Evolutionary conservation across 2,797 vertebrate genomes (phyloP), one percentile per base, ranked within the genome.

Genomic region (Centroberyx gerrardi): DNA sequence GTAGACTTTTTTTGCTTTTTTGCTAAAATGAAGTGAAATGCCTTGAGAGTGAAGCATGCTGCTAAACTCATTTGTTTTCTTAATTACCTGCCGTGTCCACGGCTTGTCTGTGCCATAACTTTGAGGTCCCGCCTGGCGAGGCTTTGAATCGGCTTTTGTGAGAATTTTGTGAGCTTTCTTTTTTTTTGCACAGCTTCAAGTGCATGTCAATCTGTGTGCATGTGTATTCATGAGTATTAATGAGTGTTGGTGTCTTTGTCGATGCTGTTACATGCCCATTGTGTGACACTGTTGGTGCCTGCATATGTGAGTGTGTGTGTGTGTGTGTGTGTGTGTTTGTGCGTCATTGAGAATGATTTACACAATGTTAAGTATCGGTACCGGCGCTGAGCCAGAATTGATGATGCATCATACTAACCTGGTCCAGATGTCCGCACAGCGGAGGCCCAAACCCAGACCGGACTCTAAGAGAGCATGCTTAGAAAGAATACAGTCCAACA

Each of bases 11-110:
- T 68, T 54, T 27, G 17, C 13, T 33, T 61, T 56, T 18, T 69
- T 13, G 46, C 36, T 59, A 66, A 87, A 80, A 82, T 78, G 22
- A 83, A 85, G 68, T 62, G 68, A 83, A 84, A 88, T 68, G 68
- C 68, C 65, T 72, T 33, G 62, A n/a, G 83, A 88, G 70, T 33
- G 62, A 42, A 72, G 61, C 87, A 70, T 72, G 85, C 82, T 89
- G 88, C 85, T 85, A 75, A 68, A 89, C 74, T 80, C 81, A 86
- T 88, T 90, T 85, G 80, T 91, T 91, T 85, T 81, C 72, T 68
- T 89, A 91, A 92, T 89, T 86, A 90, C 84, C 89, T 89, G 83
- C 85, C 69, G 73, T 40, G 85, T 62, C 27, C 62, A 68, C 46
- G 74, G 84, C 82, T 79, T 68, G 27, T 55, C 76, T 80, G 85